Evolutionary conservation across 2,888 invertebrate genomes (phyloP), one percentile per base, ranked within the genome.

Genomic region (Lithophane socia): DNA sequence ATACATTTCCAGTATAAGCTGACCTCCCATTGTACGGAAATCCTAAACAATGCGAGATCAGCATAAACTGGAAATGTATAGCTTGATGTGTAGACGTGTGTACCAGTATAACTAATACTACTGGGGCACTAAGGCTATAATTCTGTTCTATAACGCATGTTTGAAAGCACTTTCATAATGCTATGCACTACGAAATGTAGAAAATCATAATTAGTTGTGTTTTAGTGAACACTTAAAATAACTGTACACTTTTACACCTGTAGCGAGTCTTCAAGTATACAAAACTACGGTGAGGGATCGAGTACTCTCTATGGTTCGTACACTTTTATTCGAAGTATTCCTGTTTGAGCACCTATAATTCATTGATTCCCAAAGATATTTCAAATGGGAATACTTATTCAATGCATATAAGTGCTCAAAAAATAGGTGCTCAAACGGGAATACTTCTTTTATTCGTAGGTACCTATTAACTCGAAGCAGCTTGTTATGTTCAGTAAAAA

Each of bases 141-240:
- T 80, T 73, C 56, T 75, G 64, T 70, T 72, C n/a, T n/a, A n/a
- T n/a, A 63, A 73, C 60, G 74, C 73, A 79, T 81, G 63, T 65
- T 73, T 77, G 74, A 71, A 77, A 71, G 65, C 75, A 75, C 75
- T 79, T 83, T 71, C 80, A 70, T 44, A 83, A 77, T 79, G 78
- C 18, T 54, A 63, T 63, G 68, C 52, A 58, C 29, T 61, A 75
- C 65, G 58, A 37, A 63, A 60, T 52, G 24, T 82, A 69, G 56
- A 72, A 82, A 64, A 75, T 54, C 52, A 65, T 64, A 72, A 82
- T 72, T 61, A 72, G 70, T 82, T 58, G 24, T 66, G 24, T 68
- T 58, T 76, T 24, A 72, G 54, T 54, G 42, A 60, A 65, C 58
- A 68, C 21, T 76, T 54, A 13, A 58, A 24, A 16, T 47, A 65